A percentile compares a stretch with the other conserved stretches of the same genome.
Evolutionary conservation across 37 sponge, comb jelly and placozoan genomes (phyloP).

Genomic region (Crambe crambe): DNA sequence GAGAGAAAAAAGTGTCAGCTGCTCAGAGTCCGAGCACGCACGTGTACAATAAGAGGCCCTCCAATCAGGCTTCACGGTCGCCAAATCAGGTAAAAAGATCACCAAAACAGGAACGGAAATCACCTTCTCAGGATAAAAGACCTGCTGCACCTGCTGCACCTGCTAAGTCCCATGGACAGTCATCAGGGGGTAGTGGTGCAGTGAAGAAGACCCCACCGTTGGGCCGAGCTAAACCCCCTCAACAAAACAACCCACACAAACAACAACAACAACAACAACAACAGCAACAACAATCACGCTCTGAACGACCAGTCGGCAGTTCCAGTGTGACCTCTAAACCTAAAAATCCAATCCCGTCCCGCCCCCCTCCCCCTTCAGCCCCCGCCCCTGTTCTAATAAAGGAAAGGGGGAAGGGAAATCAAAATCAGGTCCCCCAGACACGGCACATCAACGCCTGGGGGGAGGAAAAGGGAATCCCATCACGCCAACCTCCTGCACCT

Average conservation of each 20-base stretch:
- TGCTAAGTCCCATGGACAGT: neutral
- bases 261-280: no score
- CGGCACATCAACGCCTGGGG: neutral
- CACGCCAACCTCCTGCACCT: neutral
- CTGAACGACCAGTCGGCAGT: neutral
- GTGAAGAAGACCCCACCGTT: neutral
- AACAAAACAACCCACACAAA: no score
- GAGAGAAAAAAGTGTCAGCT: no score
- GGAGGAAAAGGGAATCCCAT: neutral
- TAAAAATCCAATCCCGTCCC: neutral
- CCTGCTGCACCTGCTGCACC: neutral
- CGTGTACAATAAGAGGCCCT: no score
- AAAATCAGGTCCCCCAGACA: neutral
- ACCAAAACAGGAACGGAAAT: neutral
- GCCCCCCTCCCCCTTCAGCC: neutral
- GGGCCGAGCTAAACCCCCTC: neutral
- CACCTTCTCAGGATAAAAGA: neutral
- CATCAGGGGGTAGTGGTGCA: neutral
- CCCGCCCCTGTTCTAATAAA: neutral
- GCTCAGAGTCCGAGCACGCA: no score
- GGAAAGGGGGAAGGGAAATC: no score
- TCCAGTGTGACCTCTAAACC: neutral
- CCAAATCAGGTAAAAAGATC: neutral
- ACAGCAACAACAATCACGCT: neutral
- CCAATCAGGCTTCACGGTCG: neutral